phyloP scores from a whole-genome alignment of 2,888 invertebrate species.

The Pemphredon lugubris region DNA sequence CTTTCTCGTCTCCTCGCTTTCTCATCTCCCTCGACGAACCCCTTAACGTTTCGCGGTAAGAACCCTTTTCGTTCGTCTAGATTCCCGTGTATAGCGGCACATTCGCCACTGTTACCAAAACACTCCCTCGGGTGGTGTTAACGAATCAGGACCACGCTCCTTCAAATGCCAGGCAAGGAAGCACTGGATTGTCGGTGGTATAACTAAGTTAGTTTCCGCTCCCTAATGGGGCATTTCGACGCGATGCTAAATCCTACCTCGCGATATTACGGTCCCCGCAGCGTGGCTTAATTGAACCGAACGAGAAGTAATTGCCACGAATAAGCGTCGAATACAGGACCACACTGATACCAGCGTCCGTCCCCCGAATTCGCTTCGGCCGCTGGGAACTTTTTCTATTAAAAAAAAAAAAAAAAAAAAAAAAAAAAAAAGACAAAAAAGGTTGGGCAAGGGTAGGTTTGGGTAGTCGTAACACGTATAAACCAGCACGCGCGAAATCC shows the following conservation, averaged over 20 bases:
- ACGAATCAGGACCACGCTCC: constrained; percentile 12
- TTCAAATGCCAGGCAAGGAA: constrained; percentile 33
- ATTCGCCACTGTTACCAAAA: no score
- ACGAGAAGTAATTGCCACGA: constrained; percentile 69
- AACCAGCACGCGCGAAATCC: no score
- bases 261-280: constrained; percentile 69
- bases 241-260: constrained; percentile 68
- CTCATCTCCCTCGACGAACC: no score
- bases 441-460: no score
- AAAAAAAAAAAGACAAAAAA: no score
- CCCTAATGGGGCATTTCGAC: constrained; percentile 72
- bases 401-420: background rate
- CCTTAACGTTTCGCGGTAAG: no score
- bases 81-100: no score
- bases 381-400: background rate
- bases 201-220: constrained; percentile 73
- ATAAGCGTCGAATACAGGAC: background rate
- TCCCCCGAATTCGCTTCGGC: constrained; percentile 4
- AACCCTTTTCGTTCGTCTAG: no score
- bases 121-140: constrained; percentile 7
- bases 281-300: constrained; percentile 75
- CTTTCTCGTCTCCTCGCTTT: no score
- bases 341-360: background rate
- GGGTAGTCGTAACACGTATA: no score
- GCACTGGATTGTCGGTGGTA: constrained; percentile 62